phyloP scores from a whole-genome alignment of 2,113 vertebrate genomes.

The Microtus richardsoni region DNA sequence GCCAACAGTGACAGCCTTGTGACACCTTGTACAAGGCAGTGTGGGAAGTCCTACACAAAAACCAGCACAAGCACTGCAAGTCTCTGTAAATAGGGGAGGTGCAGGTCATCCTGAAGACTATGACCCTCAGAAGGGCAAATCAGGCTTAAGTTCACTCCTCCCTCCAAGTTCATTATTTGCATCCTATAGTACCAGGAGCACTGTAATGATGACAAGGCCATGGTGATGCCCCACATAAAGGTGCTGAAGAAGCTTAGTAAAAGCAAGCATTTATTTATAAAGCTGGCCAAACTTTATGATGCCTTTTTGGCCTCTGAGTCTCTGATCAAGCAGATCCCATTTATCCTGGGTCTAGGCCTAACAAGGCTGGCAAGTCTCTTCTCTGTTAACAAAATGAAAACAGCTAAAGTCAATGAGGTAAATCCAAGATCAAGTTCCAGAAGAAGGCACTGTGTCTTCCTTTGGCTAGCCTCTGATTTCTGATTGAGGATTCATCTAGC shows the following conservation, averaged over 20 bases:
- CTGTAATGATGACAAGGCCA: not conserved
- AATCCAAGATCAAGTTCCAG: not conserved
- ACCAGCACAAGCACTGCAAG: not conserved
- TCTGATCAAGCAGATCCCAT: not conserved
- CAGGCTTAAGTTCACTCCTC: not conserved
- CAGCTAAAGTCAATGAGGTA: not conserved
- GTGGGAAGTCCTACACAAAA: not conserved
- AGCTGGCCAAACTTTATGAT: not conserved
- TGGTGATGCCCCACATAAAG: not conserved
- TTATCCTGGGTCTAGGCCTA: not conserved
- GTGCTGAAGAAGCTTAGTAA: not conserved
- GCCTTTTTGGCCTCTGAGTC: not conserved
- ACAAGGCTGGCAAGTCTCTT: not conserved
- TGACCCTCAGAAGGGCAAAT: not conserved
- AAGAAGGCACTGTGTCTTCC: not conserved
- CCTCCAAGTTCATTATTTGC: not conserved
- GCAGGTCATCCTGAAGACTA: not conserved
- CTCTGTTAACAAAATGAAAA: not conserved
- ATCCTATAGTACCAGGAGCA: not conserved
- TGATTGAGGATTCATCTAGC: not conserved
- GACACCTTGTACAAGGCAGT: not conserved
- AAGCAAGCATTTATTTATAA: not conserved
- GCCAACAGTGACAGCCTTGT: conserved; percentile 93
- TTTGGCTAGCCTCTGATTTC: not conserved
- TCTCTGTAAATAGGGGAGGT: not conserved